Conservation (phyloP, 2,888 invertebrate species). For the Venustoraphidia nigricollis region DNA sequence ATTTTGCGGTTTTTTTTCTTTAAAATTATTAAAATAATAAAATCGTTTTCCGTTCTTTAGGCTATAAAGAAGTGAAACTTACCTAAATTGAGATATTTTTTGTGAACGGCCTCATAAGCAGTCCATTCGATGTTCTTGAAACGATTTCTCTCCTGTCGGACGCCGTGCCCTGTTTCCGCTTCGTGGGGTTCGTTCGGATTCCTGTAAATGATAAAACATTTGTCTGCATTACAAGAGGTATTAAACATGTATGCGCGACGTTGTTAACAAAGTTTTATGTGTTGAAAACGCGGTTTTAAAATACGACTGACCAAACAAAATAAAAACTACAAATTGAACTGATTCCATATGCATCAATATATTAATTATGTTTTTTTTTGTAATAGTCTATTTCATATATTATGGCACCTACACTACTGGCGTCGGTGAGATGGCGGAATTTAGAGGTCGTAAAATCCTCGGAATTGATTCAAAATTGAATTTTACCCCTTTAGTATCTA, state of each 20-base stretch:
- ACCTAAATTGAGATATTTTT: slow-evolving; percentile 83
- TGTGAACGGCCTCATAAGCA: slow-evolving; percentile 81
- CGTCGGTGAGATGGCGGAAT: too few species aligned
- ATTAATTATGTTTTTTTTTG: too few species aligned
- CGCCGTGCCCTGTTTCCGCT: slow-evolving; percentile 33
- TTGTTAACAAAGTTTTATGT: neutral
- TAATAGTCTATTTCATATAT: too few species aligned
- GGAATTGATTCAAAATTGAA: too few species aligned
- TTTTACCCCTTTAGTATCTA: too few species aligned
- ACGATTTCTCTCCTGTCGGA: slow-evolving; percentile 62
- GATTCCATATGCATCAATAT: too few species aligned
- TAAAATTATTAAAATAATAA: neutral
- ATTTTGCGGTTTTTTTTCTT: too few species aligned
- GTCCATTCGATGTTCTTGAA: slow-evolving; percentile 87
- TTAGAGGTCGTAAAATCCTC: too few species aligned
- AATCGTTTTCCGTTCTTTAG: neutral
- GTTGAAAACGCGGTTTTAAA: neutral
- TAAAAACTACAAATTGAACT: too few species aligned
- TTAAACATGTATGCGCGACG: too few species aligned
- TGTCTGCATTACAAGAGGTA: neutral
- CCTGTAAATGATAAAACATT: slow-evolving; percentile 31
- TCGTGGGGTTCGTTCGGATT: slow-evolving; percentile 82
- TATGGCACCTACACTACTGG: too few species aligned
- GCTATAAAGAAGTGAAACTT: slow-evolving; percentile 18
- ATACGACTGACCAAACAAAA: neutral